Conservation (phyloP, 2,113 vertebrate species). For the Acanthochromis polyacanthus region DNA sequence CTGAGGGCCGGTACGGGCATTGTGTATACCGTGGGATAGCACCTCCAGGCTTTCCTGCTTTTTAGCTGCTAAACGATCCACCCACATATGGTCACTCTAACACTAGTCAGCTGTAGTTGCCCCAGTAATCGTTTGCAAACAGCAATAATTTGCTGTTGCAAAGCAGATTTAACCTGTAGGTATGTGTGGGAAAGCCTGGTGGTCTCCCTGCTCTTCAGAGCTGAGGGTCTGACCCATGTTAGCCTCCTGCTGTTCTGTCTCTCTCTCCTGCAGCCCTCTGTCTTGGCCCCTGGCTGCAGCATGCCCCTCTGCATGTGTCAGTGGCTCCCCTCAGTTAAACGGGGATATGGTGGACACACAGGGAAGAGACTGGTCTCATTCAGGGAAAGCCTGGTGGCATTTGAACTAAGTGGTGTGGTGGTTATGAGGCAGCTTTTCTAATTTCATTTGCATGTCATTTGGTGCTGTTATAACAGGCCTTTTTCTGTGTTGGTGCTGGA, state of each 20-base stretch:
- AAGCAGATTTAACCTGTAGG: constrained; percentile 44
- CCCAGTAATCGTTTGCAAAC: constrained; percentile 12
- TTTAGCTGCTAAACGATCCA: constrained; percentile 29
- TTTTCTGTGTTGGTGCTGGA: constrained; percentile 30
- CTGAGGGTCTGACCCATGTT: constrained; percentile 68
- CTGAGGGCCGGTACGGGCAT: constrained; percentile 80
- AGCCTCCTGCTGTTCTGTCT: constrained; percentile 62
- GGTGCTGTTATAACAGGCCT: constrained; percentile 15
- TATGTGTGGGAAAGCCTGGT: constrained; percentile 69
- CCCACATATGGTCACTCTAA: constrained; percentile 20
- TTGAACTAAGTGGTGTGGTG: constrained; percentile 17
- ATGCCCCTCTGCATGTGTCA: constrained; percentile 79
- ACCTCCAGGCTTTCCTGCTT: constrained; percentile 72
- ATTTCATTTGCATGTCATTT: constrained; percentile 61
- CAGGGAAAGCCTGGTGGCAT: constrained; percentile 55
- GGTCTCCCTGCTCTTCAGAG: constrained; percentile 61
- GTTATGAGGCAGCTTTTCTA: constrained; percentile 32
- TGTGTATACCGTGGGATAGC: constrained; percentile 70
- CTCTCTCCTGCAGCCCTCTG: constrained; percentile 75
- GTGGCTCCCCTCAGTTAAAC: constrained; percentile 35
- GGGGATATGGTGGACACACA: constrained; percentile 64
- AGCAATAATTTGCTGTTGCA: constrained; percentile 2
- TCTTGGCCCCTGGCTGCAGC: constrained; percentile 78
- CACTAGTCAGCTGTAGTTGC: constrained; percentile 41
- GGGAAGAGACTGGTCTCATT: constrained; percentile 71